Evolutionary conservation across 2,888 invertebrate genomes (phyloP), one percentile per base, ranked within the genome.

Genomic region (Cephus rjabovi): DNA sequence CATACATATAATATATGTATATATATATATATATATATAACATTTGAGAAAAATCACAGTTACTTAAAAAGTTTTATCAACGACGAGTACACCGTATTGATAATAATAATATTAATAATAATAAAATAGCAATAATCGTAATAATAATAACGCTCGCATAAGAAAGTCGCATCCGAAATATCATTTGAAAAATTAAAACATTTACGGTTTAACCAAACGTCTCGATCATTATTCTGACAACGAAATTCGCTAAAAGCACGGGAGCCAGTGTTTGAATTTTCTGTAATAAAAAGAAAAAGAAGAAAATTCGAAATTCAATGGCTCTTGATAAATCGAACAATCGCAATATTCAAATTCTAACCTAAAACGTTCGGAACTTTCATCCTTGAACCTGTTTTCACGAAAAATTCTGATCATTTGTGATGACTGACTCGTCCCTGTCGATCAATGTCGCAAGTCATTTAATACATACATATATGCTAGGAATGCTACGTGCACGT

Each of bases 1-100:
- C 85, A 85, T 82, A 83, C 86, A 84, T 86, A 84, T 83, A 85
- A 85, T 86, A 87, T 77, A 77, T 15, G 15, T 40, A 9, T 77
- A 3, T 35, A 30, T 30, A 11, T 77, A 3, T 35, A 11, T 35
- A 35, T 35, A 35, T 35, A 75, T 85, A 89, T 90, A 89, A 90
- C 86, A 90, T 88, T 88, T 88, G 87, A 90, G 56, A 89, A 88
- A 87, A 90, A 90, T 90, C 90, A 90, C 90, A 90, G 90, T 89
- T 89, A 90, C 87, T 89, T 86, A 88, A 88, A 88, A 88, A 86
- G 86, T 82, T 76, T 76, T 74, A 76, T 76, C 76, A 76, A 76
- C 37, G 69, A 68, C 73, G 74, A 74, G 35, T 56, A 56, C 56
- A 56, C 56, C 56, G 56, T 40, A 15, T 40, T 56, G 56, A 56